Percentiles rank a stretch among this genome's conserved stretches.
Conservation (phyloP, 2,113 vertebrate species). For the Fukomys damarensis region DNA sequence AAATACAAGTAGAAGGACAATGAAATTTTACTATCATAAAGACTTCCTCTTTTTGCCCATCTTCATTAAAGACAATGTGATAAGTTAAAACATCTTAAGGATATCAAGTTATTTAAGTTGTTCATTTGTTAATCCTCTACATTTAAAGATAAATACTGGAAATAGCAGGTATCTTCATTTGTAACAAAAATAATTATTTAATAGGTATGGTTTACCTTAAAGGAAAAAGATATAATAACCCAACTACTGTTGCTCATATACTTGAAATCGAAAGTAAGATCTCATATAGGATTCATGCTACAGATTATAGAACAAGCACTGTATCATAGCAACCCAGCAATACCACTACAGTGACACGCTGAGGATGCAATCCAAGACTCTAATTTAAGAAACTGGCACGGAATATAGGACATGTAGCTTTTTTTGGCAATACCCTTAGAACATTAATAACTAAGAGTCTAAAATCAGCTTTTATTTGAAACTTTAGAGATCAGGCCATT, state of each 20-base stretch:
- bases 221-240: conserved; percentile 37
- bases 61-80: conserved; percentile 46
- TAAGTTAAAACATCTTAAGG: conserved; percentile 6
- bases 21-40: conserved; percentile 54
- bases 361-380: conserved; percentile 84
- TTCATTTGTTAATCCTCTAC: conserved; percentile 27
- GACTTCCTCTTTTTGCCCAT: neutral
- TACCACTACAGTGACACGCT: conserved; percentile 79
- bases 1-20: neutral
- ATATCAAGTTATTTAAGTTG: conserved; percentile 43
- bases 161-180: conserved; percentile 14
- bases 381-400: conserved; percentile 83
- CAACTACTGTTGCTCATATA: conserved; percentile 57
- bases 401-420: conserved; percentile 80
- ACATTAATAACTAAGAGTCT: conserved; percentile 78
- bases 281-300: conserved; percentile 81
- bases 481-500: conserved; percentile 57
- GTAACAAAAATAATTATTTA: conserved; percentile 15
- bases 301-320: conserved; percentile 80
- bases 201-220: conserved; percentile 44
- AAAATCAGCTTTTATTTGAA: conserved; percentile 79
- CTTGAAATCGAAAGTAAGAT: conserved; percentile 74
- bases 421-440: conserved; percentile 77
- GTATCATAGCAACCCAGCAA: conserved; percentile 87
- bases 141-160: conserved; percentile 54